Base-by-base conservation (phyloP, 2,888 invertebrate species). In the Elysia crispata region DNA sequence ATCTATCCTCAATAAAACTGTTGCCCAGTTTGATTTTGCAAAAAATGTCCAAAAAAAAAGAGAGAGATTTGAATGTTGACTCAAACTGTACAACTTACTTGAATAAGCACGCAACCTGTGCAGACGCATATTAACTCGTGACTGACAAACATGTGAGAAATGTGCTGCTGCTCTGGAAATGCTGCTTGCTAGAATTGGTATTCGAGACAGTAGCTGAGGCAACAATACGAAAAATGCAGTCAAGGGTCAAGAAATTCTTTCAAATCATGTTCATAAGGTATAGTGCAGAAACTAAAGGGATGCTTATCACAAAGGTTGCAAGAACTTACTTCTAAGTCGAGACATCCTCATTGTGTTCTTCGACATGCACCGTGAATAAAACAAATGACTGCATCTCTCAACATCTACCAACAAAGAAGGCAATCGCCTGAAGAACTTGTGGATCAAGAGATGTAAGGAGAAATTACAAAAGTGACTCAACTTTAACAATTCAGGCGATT, bases 331-430 rank as follows among this genome's bases (percentile, higher is more conserved):
- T 75, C 75, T 79, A 31, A 50, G 33, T 66, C 79, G 79, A 66
- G 67, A 79, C 33, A 33, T 50, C 57, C 79, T 30, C 79, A 79
- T 74, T 25, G 67, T 30, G 50, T 69, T 79, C 73, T 79, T 79
- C 49, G 79, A 75, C 75, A 74, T 79, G 60, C 79, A 79, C 25
- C 79, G 64, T 54, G 33, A 54, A 75, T 79, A 79, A 69, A 79
- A 75, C 33, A 79, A 69, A 25, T 75, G 31, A 33, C 57, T 33
- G 57, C 67, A 75, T 41, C 75, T 74, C 49, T 66, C 28, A 57
- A 62, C 33, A 79, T 64, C 54, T 33, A 57, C 33, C 62, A 25
- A 23, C 28, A 66, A 30, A 25, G 25, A 18, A 66, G 66, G 66
- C 66, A 66, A 6, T 41, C 79, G 79, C 64, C 79, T 79, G 73